phyloP scores from a whole-genome alignment of 92 coral and sea anemone genomes.

The Meandrina meandrites region DNA sequence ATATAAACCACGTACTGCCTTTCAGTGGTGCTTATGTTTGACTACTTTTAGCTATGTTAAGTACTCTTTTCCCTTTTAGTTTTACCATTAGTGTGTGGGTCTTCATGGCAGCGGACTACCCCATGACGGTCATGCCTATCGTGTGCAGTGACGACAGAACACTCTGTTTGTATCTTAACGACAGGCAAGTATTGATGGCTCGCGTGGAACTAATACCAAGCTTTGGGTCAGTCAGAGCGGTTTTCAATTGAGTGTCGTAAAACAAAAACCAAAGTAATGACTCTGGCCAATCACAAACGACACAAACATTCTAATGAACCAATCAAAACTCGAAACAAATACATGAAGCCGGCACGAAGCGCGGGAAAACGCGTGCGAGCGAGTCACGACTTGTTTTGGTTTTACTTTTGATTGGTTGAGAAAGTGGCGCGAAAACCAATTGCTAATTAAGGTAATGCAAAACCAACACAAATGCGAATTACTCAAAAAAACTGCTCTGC shows the following conservation, averaged over 20 bases:
- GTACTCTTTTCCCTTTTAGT: slow-evolving; percentile 40
- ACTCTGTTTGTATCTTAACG: slow-evolving; percentile 78
- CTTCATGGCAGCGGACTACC: slow-evolving; percentile 75
- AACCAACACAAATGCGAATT: too few species aligned
- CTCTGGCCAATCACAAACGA: too few species aligned
- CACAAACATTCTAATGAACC: background rate
- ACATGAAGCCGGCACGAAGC: background rate
- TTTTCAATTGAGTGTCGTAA: too few species aligned
- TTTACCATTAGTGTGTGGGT: slow-evolving; percentile 98
- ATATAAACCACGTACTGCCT: background rate
- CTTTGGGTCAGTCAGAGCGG: too few species aligned
- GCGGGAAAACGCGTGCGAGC: too few species aligned
- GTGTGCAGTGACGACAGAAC: slow-evolving; percentile 82
- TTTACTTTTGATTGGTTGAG: too few species aligned
- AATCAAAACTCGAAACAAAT: background rate
- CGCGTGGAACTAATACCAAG: background rate
- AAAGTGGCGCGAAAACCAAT: background rate
- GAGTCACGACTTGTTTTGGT: too few species aligned
- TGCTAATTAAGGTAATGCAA: background rate
- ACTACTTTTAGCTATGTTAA: background rate
- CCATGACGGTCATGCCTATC: slow-evolving; percentile 76
- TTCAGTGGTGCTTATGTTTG: background rate
- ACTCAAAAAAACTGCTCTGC: too few species aligned
- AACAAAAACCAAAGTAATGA: too few species aligned
- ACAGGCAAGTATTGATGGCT: slow-evolving; percentile 62